Evolutionary conservation across 2,888 invertebrate species (phyloP).

Genomic region (Acronicta psi): DNA sequence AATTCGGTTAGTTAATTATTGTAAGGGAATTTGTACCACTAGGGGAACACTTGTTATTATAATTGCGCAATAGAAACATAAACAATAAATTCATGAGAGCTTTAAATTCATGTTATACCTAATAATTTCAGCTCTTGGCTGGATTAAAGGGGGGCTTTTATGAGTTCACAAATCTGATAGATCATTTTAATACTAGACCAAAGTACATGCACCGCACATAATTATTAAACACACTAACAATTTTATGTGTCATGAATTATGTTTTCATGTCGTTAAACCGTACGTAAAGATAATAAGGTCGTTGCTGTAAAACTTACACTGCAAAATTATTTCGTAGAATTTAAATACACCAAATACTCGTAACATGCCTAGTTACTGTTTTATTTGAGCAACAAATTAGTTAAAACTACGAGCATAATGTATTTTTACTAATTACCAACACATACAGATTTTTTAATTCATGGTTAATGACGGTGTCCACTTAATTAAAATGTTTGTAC

Average conservation of each 20-base stretch:
- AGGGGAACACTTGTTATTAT: no score
- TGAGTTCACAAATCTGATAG: conserved; percentile 19
- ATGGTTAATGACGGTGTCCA: no score
- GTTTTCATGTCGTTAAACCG: conserved; percentile 9
- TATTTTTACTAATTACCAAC: neutral
- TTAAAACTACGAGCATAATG: neutral
- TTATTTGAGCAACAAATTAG: neutral
- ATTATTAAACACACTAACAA: neutral
- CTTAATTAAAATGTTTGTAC: no score
- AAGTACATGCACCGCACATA: conserved; percentile 3
- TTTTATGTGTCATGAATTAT: conserved; percentile 21
- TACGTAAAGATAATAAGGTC: conserved; percentile 19
- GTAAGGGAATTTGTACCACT: no score
- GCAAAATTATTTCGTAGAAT: conserved; percentile 6
- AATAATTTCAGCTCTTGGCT: conserved; percentile 18
- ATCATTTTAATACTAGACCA: conserved; percentile 2
- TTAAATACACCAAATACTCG: neutral
- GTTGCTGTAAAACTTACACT: conserved; percentile 4
- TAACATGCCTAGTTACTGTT: neutral
- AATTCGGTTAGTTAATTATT: no score
- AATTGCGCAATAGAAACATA: neutral
- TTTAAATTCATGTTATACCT: conserved; percentile 22
- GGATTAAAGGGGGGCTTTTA: conserved; percentile 29
- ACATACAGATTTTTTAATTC: no score
- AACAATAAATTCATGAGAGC: conserved; percentile 19